Conservation (phyloP, 2,888 invertebrate species). For the Dinocampus coccinellae region DNA sequence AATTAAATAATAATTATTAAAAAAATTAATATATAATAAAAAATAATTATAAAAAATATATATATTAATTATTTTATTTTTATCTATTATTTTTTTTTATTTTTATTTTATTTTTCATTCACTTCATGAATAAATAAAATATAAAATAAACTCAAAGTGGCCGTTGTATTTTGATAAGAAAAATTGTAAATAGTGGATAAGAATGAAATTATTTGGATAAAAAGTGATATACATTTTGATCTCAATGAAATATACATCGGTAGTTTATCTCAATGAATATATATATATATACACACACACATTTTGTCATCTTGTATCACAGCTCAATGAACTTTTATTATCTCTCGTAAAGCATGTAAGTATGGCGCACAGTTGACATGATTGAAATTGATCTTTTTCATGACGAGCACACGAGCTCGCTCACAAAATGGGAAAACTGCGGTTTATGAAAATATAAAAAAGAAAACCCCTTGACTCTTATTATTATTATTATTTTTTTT, state of each 20-base stretch:
- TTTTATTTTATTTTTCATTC: too few species aligned
- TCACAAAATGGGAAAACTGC: background rate
- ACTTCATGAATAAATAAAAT: too few species aligned
- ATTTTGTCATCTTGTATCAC: background rate
- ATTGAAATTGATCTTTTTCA: slow-evolving; percentile 3
- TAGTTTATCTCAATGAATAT: background rate
- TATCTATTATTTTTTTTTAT: too few species aligned
- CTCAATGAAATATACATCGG: background rate
- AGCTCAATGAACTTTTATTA: background rate
- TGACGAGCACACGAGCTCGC: background rate
- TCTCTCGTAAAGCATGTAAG: background rate
- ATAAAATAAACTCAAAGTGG: too few species aligned
- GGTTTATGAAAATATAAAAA: background rate
- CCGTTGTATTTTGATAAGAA: too few species aligned
- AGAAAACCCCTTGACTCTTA: background rate
- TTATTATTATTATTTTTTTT: background rate
- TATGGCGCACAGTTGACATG: background rate
- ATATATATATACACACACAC: background rate
- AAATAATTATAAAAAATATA: background rate
- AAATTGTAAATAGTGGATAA: too few species aligned
- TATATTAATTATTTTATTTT: too few species aligned
- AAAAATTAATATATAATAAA: background rate
- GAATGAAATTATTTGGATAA: too few species aligned
- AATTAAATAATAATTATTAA: background rate
- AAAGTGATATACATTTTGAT: background rate